Evolutionary conservation across 2,888 invertebrate species (phyloP), one percentile per base, ranked within the genome.

Genomic region (Plagodis pulveraria): DNA sequence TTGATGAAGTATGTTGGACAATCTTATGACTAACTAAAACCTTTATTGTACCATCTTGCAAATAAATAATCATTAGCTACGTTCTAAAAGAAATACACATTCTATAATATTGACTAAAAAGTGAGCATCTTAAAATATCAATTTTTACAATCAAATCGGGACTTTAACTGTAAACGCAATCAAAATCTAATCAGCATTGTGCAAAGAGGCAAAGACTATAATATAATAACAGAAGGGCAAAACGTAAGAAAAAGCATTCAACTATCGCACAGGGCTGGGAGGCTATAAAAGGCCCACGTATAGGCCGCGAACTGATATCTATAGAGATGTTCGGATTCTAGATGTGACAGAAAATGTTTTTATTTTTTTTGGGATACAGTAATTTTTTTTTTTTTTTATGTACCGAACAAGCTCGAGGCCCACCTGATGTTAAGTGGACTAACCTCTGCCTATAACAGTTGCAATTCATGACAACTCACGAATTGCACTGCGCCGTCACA

Each of bases 221-320:
- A 63, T 60, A 60, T 60, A 60, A 63, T 63, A 60, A 58, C 57
- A 59, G 51, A 56, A 51, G 60, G 58, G 56, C 56, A 22, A 57
- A 56, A 56, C 48, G 56, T 56, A 61, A 61, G 56, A 56, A 61
- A 60, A 61, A 41, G 60, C 60, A 42, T 58, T 52, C 59, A 62
- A 65, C 65, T 62, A 65, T 62, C 52, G 59, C 62, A 44, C 57
- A 36, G 56, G 52, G 54, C 52, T 51, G 49, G 51, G 42, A 57
- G 50, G 46, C 60, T 60, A 63, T 66, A 66, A 66, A 65, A 57
- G 43, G 22, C 54, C 56, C 58, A 46, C 49, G 63, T 66, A 61
- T 63, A 58, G 63, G 63, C 54, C 58, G 50, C 61, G 44, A 56
- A 53, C 58, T 54, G 53, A 53, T 62, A 58, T 55, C 50, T 44